Evolutionary conservation across 2,888 invertebrate species (phyloP), one percentile per base, ranked within the genome.

Genomic region (Resseliella maxima): DNA sequence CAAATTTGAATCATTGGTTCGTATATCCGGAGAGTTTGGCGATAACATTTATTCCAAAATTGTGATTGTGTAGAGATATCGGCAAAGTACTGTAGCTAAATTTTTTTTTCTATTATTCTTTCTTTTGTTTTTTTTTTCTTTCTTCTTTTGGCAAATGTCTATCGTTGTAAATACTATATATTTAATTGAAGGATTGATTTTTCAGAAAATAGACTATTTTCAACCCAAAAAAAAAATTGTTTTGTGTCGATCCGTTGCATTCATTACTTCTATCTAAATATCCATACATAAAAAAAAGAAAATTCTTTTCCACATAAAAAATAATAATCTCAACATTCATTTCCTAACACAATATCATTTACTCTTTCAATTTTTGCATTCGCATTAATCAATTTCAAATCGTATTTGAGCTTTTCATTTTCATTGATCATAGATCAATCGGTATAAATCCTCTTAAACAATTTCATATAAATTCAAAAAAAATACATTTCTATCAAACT

Each of bases 291-390:
- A 6, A 50, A 50, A 8, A 41, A 41, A 50, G 15, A 12, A 50
- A 12, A 18, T 50, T 50, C 50, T 18, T 50, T 50, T 2, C 59
- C 59, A 12, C 59, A 59, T 59, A 59, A 59, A 59, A 59, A 59
- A 50, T 21, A 24, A 59, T 59, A 59, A 59, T 59, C 59, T 59
- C 59, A 59, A 59, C 59, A 50, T 50, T 21, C 50, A 12, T 50
- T 50, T 21, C 15, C 50, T 50, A 59, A 24, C 59, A n/a, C n/a
- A 27, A 59, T 2, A 59, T 59, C 72, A 31, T 1, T 72, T 72
- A 15, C 2, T 31, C 31, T 0, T 15, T 15, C 15, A 12, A 3
- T 31, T 72, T 72, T 27, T 1, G 18, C 31, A 31, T 72, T 2
- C 50, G 2, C 50, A 59, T 18, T 24, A n/a, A n/a, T 59, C 59